Percentiles rank a stretch among this genome's conserved stretches.
phyloP scores from a whole-genome alignment of 1,140 invertebrate species.

The Zaprionus capensis region DNA sequence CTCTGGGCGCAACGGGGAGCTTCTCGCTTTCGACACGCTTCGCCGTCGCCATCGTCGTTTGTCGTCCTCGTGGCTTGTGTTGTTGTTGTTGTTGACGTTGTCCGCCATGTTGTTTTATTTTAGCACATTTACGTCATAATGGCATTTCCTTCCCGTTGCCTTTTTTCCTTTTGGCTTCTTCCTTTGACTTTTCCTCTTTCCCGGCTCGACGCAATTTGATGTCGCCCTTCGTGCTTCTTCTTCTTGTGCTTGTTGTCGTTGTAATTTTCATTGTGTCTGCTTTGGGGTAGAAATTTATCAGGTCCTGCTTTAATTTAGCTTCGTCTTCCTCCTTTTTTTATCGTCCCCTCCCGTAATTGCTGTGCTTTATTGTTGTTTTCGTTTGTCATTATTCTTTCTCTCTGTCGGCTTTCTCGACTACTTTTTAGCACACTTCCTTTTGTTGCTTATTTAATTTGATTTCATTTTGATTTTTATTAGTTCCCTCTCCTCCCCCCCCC shows the following conservation, averaged over 20 bases:
- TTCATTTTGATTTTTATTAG: conserved; percentile 82
- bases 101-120: conserved; percentile 83
- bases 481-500: background rate
- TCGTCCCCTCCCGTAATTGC: conserved; percentile 57
- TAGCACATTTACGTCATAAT: conserved; percentile 83
- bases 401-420: conserved; percentile 22
- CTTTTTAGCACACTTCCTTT: conserved; percentile 43
- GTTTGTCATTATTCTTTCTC: conserved; percentile 36
- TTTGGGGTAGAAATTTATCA: conserved; percentile 73
- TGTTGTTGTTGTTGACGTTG: conserved; percentile 55
- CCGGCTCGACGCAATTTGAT: conserved; percentile 55
- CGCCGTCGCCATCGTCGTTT: conserved; percentile 53
- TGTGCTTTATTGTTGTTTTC: conserved; percentile 68
- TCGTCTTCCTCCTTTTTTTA: conserved; percentile 51
- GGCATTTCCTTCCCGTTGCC: conserved; percentile 77
- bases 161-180: conserved; percentile 48
- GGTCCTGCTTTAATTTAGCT: conserved; percentile 73
- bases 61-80: conserved; percentile 14
- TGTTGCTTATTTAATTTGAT: conserved; percentile 78
- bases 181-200: conserved; percentile 52
- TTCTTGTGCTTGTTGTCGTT: conserved; percentile 23
- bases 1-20: conserved; percentile 45
- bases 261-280: conserved; percentile 78
- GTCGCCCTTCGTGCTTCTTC: conserved; percentile 15
- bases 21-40: conserved; percentile 73